Percentiles rank a stretch among this genome's conserved stretches.
These are phyloP conservation scores for Euclidia mi DNA, from an alignment of 2,888 invertebrate species.

Conservation along the genomic window DNA sequence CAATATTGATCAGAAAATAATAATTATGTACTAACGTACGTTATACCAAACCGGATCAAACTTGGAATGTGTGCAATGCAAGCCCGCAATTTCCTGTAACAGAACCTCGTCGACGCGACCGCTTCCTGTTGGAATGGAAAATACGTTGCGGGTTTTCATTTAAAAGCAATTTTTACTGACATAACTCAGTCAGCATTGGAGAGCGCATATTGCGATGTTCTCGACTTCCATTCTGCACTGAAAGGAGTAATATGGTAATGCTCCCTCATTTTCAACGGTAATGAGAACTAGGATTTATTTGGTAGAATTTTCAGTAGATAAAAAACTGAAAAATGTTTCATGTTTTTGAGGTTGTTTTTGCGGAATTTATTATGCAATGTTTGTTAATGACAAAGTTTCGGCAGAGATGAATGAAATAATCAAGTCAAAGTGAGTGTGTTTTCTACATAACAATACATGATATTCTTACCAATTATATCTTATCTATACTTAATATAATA, in stretches of 20 bases:
- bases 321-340: constrained; percentile 13
- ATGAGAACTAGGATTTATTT: constrained; percentile 31
- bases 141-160: constrained; percentile 68
- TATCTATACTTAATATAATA: too few relatives aligned
- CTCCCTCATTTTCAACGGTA: constrained; percentile 41
- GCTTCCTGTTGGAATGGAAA: constrained; percentile 63
- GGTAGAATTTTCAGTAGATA: constrained; percentile 20
- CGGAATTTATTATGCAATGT: background rate
- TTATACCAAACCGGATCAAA: background rate
- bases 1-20: too few relatives aligned
- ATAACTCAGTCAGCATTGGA: constrained; percentile 41
- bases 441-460: too few relatives aligned
- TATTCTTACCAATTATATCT: too few relatives aligned
- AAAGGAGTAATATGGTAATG: constrained; percentile 44
- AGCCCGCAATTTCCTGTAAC: constrained; percentile 76
- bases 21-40: too few relatives aligned
- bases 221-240: constrained; percentile 27
- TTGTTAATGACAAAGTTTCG: background rate
- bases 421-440: too few relatives aligned
- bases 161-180: constrained; percentile 60
- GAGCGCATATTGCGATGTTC: constrained; percentile 38
- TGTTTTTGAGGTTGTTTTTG: constrained; percentile 5
- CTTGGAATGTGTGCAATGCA: constrained; percentile 14
- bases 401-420: background rate
- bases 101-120: constrained; percentile 59